Evolutionary conservation across 1,140 invertebrate species (phyloP), one percentile per base, ranked within the genome.

Genomic region (Probaryconus sp.): DNA sequence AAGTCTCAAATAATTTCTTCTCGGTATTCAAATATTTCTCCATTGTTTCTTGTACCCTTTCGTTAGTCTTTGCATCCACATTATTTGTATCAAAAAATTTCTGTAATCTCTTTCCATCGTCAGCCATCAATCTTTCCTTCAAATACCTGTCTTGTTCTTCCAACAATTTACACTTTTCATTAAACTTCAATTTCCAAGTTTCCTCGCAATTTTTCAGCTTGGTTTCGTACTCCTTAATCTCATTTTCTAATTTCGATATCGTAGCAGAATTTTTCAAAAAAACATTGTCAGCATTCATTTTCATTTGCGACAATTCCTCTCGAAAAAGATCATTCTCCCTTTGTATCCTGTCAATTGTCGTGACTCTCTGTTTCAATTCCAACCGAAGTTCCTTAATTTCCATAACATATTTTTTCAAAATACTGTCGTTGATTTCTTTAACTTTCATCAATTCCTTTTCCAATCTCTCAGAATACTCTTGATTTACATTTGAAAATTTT

Each of bases 281-380:
- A 31, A 81, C 78, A 30, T 85, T 80, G 14, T 86, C 83, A 11
- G 86, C 85, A 42, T 84, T 78, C 37, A 87, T 83, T 21, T 84
- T 61, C 20, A 84, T 77, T 67, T 81, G 89, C 14, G 88, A 85
- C 14, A 90, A 79, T 42, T 89, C 83, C 42, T 89, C 85, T 78
- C 89, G 85, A 0, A 89, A 70, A 33, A 90, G 76, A 83, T 85
- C 86, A 26, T 79, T 87, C 68, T 91, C 90, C 50, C 89, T 89
- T 53, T 87, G 78, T 0, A 72, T 31, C 43, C 81, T 65, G 45
- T 88, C 82, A 1, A 79, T 31, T 2, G 79, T 17, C 0, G 51
- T 82, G n/a, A 21, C 42, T 31, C 85, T 86, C 1, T 87, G 79
- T 14, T 77, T 75, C 5, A 89, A 78, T 50, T 85, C 81, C 2